Conservation (phyloP, 1,140 invertebrate species). For the Bombus balteatus region DNA sequence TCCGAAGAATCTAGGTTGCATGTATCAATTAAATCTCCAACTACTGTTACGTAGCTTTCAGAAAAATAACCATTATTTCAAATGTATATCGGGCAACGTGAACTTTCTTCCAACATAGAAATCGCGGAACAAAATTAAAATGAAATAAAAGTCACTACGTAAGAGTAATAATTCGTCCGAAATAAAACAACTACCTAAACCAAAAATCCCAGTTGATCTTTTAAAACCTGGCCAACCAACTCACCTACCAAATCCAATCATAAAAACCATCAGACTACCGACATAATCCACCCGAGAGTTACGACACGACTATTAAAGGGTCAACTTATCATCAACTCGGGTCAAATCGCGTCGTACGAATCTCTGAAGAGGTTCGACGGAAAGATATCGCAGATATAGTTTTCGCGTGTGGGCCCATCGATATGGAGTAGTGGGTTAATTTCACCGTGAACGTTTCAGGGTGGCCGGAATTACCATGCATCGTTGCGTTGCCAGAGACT, state of each 20-base stretch:
- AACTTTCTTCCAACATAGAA: no score
- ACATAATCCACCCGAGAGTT: conserved; percentile 5
- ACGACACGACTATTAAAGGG: conserved; percentile 6
- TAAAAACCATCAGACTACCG: conserved; percentile 6
- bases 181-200: not conserved
- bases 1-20: no score
- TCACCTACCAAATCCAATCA: not conserved
- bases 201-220: not conserved
- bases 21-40: not conserved
- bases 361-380: not conserved
- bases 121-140: no score
- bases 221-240: no score
- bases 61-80: no score
- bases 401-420: not conserved
- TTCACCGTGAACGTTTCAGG: not conserved
- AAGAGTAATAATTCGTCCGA: rapidly evolving
- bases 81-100: no score
- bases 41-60: not conserved
- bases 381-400: no score
- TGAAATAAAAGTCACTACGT: no score
- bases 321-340: not conserved
- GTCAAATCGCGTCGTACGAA: not conserved
- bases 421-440: not conserved
- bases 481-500: not conserved
- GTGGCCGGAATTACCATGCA: not conserved